Evolutionary conservation across 2,797 vertebrate species (phyloP), one percentile per base, ranked within the genome.

Genomic region (Cyclura pinguis): DNA sequence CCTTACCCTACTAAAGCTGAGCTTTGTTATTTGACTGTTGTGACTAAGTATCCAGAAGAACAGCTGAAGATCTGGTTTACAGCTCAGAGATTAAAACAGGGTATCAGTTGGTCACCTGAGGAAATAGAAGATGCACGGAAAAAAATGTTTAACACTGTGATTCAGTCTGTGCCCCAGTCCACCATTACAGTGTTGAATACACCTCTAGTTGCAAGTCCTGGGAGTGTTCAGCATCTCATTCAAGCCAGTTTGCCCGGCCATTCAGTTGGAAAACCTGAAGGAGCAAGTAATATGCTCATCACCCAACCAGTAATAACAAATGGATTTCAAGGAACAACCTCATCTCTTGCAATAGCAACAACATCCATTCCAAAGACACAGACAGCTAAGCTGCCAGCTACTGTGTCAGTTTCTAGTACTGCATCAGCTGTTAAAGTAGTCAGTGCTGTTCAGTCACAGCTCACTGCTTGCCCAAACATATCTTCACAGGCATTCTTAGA

Each of bases 61-160:
- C 99, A 99, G 96, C 98, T 99, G 94, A 99, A 99, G 97, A 99
- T 99, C 97, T 99, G 99, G 99, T 99, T 99, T 96, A 99, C 99
- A 0, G 99, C 99, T 7, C 99, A 99, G 95, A 97, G 99, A 96
- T 97, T 99, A 76, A 99, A 99, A 96, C 99, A 99, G 86, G 99
- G 99, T 81, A 99, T 99, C 95, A 99, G 99, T 96, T 99, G 99
- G 99, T 99, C 99, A 50, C 99, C 99, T 0, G 99, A 99, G 95
- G 99, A 99, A 96, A 99, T 99, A 0, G 99, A 99, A 95, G 99
- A 99, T 42, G 99, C 99, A 50, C 97, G 99, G 94, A 98, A 99
- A 91, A 99, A 99, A 96, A 99, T 99, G 99, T 99, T 99, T 96
- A 99, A 98, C 96, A 99, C 99, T 0, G 98, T 99, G 91, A 99